Conservation (phyloP, 2,888 invertebrate genomes). For the Nomada ferruginata region DNA sequence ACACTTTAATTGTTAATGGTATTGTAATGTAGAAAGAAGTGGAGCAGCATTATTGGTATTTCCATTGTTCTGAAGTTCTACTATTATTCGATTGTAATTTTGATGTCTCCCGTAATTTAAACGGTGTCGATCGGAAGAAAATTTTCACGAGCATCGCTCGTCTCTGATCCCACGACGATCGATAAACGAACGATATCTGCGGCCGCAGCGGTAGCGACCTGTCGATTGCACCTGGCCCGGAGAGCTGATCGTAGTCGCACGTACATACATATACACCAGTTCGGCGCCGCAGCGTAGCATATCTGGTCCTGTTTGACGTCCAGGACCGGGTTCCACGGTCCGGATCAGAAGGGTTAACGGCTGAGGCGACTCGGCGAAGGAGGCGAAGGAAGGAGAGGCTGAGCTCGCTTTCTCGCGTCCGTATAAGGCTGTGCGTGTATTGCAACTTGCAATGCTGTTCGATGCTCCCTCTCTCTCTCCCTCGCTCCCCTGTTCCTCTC, state of each 20-base stretch:
- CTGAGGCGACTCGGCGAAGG: slow-evolving; percentile 13
- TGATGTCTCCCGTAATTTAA: too few species aligned
- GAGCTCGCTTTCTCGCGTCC: slow-evolving; percentile 68
- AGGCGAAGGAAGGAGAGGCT: slow-evolving; percentile 16
- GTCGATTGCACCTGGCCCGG: slow-evolving; percentile 62
- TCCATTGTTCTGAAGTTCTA: too few species aligned
- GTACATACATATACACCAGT: slow-evolving; percentile 56
- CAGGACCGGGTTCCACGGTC: slow-evolving; percentile 65
- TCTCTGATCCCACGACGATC: slow-evolving; percentile 18
- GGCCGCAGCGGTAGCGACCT: slow-evolving; percentile 45
- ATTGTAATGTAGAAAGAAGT: too few species aligned
- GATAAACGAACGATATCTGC: slow-evolving; percentile 44
- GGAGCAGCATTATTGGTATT: too few species aligned
- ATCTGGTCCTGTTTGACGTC: slow-evolving; percentile 66
- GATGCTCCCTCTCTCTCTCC: neutral
- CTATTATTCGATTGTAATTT: too few species aligned
- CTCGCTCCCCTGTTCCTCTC: neutral
- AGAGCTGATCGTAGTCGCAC: slow-evolving; percentile 31
- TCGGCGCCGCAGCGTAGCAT: slow-evolving; percentile 41
- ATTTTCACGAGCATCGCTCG: neutral
- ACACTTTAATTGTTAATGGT: too few species aligned
- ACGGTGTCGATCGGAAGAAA: neutral
- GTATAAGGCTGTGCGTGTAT: slow-evolving; percentile 69
- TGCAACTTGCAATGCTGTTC: slow-evolving; percentile 48
- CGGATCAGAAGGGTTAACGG: slow-evolving; percentile 55